phyloP scores from a whole-genome alignment of 2,888 invertebrate species.

The Margaritifera margaritifera region DNA sequence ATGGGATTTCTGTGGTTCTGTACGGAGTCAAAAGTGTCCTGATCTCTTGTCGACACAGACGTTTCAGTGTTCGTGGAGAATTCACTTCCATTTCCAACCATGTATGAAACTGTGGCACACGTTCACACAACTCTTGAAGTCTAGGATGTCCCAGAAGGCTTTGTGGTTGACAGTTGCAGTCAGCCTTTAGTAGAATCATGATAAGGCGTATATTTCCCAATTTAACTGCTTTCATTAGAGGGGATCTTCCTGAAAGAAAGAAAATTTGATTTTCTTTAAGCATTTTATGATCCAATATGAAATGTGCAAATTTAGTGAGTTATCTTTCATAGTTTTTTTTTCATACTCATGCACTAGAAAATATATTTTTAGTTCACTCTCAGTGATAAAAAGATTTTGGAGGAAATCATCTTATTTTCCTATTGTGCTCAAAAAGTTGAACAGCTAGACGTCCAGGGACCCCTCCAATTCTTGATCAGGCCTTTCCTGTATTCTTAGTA shows the following conservation, averaged over 20 bases:
- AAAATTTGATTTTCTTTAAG: neutral
- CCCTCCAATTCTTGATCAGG: no score
- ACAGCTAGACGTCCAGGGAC: no score
- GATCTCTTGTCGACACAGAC: constrained; percentile 29
- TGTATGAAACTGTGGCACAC: constrained; percentile 27
- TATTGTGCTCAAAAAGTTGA: no score
- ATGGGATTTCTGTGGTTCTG: constrained; percentile 10
- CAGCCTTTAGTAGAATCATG: constrained; percentile 31
- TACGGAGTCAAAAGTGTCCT: constrained; percentile 19
- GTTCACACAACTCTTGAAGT: constrained; percentile 28
- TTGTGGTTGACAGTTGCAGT: constrained; percentile 24
- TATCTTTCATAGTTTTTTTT: no score
- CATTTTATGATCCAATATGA: no score
- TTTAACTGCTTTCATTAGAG: constrained; percentile 36
- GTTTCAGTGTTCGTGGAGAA: constrained; percentile 29
- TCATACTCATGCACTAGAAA: no score
- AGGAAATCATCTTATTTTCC: no score
- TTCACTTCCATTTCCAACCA: constrained; percentile 40
- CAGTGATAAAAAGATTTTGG: no score
- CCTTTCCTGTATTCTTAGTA: no score
- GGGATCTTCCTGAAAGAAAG: constrained; percentile 27
- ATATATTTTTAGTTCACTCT: no score
- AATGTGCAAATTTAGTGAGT: no score
- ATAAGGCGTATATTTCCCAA: constrained; percentile 32
- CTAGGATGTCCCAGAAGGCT: constrained; percentile 21